A percentile compares a stretch with the other conserved stretches of the same genome.
phyloP scores from a whole-genome alignment of 2,113 vertebrate species.

The Heloderma charlesbogerti region DNA sequence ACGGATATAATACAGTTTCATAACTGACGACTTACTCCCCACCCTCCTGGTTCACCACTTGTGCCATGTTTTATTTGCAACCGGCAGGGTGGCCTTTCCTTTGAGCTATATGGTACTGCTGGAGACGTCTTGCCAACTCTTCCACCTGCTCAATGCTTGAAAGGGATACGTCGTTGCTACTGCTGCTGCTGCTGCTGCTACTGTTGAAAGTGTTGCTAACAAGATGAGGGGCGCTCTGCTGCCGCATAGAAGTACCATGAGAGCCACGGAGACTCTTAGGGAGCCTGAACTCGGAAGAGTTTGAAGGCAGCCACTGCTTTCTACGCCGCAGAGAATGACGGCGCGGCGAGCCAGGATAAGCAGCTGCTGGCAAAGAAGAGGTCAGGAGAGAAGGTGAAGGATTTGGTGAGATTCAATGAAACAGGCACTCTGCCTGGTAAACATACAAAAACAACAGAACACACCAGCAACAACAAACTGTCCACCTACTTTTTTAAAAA shows the following conservation, averaged over 20 bases:
- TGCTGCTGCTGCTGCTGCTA: neutral
- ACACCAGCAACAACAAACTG: neutral
- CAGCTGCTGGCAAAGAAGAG: neutral
- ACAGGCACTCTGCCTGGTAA: neutral
- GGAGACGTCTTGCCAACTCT: conserved; percentile 22
- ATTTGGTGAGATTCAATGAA: conserved; percentile 3
- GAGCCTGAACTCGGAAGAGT: neutral
- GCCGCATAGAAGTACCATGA: neutral
- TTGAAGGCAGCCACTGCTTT: accelerated
- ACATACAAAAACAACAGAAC: neutral
- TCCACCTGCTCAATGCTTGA: neutral
- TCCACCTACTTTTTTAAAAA: too few relatives aligned
- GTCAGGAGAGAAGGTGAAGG: conserved; percentile 12
- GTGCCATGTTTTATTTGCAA: neutral
- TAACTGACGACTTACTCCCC: neutral
- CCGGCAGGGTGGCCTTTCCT: neutral
- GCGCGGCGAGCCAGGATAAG: neutral
- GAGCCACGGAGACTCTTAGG: neutral
- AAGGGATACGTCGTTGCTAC: neutral
- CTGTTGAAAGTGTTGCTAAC: neutral
- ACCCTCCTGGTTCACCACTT: neutral
- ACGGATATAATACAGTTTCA: conserved; percentile 8
- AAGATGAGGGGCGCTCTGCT: neutral
- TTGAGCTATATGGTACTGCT: conserved; percentile 20
- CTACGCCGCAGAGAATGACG: neutral